These are phyloP conservation scores for Acanthisitta chloris DNA, from an alignment of 2,113 vertebrate species.

Conservation along the genomic window DNA sequence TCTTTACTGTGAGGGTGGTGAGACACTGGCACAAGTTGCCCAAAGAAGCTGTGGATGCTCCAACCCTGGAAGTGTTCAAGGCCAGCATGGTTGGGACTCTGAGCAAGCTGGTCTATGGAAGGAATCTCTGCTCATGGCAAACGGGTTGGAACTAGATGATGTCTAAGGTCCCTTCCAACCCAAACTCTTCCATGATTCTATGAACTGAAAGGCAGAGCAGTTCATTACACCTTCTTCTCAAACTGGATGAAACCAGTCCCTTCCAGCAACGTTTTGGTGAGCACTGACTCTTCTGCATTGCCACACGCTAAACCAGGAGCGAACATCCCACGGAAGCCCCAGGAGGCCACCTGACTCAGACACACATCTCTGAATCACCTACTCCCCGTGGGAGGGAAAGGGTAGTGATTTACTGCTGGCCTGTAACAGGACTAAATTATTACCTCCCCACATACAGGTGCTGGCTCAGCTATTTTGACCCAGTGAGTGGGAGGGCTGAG, in stretches of 20 bases:
- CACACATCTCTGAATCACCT: constrained; percentile 38
- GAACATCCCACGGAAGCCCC: background rate
- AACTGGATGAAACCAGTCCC: background rate
- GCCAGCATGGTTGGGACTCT: rapidly evolving
- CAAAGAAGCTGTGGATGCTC: background rate
- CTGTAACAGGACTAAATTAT: background rate
- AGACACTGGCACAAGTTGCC: background rate
- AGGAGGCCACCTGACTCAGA: constrained; percentile 51
- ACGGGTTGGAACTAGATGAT: rapidly evolving
- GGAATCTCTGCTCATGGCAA: background rate
- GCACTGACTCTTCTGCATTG: background rate
- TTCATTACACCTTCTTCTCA: background rate
- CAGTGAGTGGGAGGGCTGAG: background rate
- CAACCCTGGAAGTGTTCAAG: background rate
- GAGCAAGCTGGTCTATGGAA: background rate
- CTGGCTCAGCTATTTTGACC: constrained; percentile 37
- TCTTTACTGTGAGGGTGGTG: background rate
- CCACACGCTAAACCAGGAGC: background rate
- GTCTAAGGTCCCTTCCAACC: background rate
- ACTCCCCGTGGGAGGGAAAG: constrained; percentile 29
- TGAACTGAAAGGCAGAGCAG: background rate
- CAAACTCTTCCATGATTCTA: background rate
- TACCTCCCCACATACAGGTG: background rate
- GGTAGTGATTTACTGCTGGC: background rate
- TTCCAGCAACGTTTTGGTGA: background rate